phyloP scores from a whole-genome alignment of 2,113 vertebrate species.

The Sinocyclocheilus rhinocerous region DNA sequence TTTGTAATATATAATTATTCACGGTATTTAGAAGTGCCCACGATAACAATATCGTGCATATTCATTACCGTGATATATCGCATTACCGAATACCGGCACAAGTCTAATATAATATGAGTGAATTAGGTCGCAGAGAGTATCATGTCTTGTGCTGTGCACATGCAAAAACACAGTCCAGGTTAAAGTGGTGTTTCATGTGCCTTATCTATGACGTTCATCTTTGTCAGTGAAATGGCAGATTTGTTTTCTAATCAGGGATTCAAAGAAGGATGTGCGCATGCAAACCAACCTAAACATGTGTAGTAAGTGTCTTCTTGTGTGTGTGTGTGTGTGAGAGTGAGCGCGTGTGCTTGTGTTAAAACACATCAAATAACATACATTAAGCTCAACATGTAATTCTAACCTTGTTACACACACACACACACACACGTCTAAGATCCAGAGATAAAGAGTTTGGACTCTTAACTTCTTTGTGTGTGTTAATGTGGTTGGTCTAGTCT shows the following conservation, averaged over 20 bases:
- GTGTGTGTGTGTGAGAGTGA: neutral
- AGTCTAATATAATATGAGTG: no score
- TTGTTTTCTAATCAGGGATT: conserved; percentile 29
- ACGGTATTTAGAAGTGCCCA: no score
- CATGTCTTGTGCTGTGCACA: neutral
- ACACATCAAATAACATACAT: neutral
- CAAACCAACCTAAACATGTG: conserved; percentile 2
- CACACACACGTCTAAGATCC: neutral
- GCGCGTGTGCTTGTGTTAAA: neutral
- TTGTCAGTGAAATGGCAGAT: conserved; percentile 8
- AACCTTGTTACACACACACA: neutral
- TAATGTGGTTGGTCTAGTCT: conserved; percentile 8
- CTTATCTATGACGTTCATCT: neutral
- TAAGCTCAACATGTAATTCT: neutral
- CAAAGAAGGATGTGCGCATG: conserved; percentile 20
- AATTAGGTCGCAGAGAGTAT: neutral
- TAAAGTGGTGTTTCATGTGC: neutral
- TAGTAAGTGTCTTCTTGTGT: neutral
- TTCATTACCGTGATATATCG: no score
- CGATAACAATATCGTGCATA: no score
- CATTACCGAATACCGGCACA: no score
- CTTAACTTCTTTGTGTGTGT: neutral
- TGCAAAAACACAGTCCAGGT: neutral
- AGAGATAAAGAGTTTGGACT: neutral
- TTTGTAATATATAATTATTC: no score